Percentiles rank a stretch among this genome's conserved stretches.
phyloP scores from a whole-genome alignment of 2,113 vertebrate genomes.

The Euleptes europaea region DNA sequence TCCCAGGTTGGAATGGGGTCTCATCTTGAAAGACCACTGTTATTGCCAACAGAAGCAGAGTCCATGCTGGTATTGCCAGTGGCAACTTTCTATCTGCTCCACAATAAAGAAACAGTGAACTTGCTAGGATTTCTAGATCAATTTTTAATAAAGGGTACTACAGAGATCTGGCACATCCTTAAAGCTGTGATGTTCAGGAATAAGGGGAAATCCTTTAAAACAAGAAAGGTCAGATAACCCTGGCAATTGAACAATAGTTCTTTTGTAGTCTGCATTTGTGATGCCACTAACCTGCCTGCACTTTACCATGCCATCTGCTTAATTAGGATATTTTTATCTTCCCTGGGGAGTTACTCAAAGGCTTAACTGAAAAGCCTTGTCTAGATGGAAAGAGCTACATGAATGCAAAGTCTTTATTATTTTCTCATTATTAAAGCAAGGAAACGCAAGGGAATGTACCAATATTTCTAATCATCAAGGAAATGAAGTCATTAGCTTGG shows the following conservation, averaged over 20 bases:
- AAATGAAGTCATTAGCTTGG: background rate
- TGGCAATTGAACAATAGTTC: constrained; percentile 3
- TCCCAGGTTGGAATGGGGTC: too few relatives aligned
- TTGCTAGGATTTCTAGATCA: background rate
- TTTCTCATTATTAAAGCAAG: constrained; percentile 8
- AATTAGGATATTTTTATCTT: constrained; percentile 14
- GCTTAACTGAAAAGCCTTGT: background rate
- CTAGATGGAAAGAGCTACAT: background rate
- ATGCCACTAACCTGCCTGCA: constrained; percentile 18
- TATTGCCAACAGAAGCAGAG: background rate
- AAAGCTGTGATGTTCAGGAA: background rate
- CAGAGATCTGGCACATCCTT: background rate
- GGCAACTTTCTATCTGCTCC: background rate
- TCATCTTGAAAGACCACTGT: background rate
- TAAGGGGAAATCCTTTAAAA: background rate
- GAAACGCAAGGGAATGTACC: background rate
- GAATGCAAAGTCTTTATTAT: constrained; percentile 30
- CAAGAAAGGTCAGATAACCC: constrained; percentile 13
- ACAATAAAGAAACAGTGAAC: background rate
- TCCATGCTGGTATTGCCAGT: background rate
- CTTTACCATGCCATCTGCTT: constrained; percentile 11
- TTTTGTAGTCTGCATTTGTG: constrained; percentile 6
- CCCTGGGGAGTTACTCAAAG: constrained; percentile 8
- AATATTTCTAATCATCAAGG: background rate
- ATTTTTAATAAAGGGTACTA: background rate